Conservation (phyloP, 2,113 vertebrate species). For the Danionella cerebrum region DNA sequence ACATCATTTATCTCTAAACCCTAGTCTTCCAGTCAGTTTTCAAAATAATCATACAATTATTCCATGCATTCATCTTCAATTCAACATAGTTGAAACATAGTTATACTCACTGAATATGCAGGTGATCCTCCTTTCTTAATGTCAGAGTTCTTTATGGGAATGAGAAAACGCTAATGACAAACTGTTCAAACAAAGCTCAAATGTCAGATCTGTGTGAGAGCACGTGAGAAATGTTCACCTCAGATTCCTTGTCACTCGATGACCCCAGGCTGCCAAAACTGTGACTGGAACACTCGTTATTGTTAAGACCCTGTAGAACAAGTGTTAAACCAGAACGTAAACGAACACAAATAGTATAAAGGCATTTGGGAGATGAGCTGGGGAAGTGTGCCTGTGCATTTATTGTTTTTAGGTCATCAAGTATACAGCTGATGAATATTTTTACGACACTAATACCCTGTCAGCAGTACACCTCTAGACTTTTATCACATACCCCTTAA, state of each 20-base stretch:
- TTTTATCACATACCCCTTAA: too few species aligned
- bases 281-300: slow-evolving; percentile 96
- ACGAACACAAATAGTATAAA: too few species aligned
- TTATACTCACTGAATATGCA: slow-evolving; percentile 66
- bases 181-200: neutral
- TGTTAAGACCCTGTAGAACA: slow-evolving; percentile 80
- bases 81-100: neutral
- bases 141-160: slow-evolving; percentile 61
- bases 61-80: neutral
- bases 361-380: too few species aligned
- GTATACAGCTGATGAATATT: too few species aligned
- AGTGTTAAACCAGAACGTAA: slow-evolving; percentile 40
- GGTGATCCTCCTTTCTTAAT: slow-evolving; percentile 69
- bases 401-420: too few species aligned
- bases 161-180: neutral
- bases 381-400: too few species aligned
- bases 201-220: neutral
- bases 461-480: too few species aligned
- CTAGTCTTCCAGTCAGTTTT: too few species aligned
- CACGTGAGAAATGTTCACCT: slow-evolving; percentile 66
- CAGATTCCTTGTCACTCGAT: slow-evolving; percentile 96
- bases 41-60: too few species aligned
- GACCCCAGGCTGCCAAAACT: slow-evolving; percentile 98
- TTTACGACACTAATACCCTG: too few species aligned
- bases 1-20: too few species aligned